Evolutionary conservation across 2,113 vertebrate species (phyloP).

Genomic region (Sinocyclocheilus rhinocerous): DNA sequence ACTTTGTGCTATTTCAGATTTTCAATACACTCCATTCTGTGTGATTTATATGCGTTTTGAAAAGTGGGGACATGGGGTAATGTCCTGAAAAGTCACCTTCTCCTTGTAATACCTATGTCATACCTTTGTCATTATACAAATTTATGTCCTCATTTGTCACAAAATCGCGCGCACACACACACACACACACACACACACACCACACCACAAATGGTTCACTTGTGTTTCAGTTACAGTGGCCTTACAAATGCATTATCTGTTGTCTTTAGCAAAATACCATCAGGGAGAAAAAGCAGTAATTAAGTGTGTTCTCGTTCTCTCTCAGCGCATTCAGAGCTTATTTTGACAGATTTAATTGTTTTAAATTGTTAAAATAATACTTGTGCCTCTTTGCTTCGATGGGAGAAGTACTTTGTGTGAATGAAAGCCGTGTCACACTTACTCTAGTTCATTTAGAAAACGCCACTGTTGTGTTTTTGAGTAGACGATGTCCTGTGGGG

Average conservation of each 20-base stretch:
- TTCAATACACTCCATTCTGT: too few relatives aligned
- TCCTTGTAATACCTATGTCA: too few relatives aligned
- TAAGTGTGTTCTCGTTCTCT: conserved; percentile 70
- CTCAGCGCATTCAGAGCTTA: conserved; percentile 73
- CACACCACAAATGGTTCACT: conserved; percentile 56
- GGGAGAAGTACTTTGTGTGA: conserved; percentile 68
- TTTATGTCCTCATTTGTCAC: too few relatives aligned
- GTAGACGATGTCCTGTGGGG: conserved; percentile 7
- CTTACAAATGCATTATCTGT: conserved; percentile 54
- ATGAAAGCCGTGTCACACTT: conserved; percentile 76
- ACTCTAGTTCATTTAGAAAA: conserved; percentile 56
- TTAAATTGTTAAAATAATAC: conserved; percentile 78
- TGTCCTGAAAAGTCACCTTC: too few relatives aligned
- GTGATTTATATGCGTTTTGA: too few relatives aligned
- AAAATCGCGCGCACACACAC: background rate
- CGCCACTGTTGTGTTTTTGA: conserved; percentile 18
- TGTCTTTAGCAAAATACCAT: conserved; percentile 68
- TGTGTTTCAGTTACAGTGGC: conserved; percentile 52
- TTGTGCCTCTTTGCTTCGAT: conserved; percentile 71
- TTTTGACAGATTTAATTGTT: conserved; percentile 82
- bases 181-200: too few relatives aligned
- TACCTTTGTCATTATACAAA: too few relatives aligned
- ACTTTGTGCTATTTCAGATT: too few relatives aligned
- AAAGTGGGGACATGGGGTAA: too few relatives aligned
- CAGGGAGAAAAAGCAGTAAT: conserved; percentile 73